Evolutionary conservation across 2,888 invertebrate species (phyloP), one percentile per base, ranked within the genome.

Genomic region (Lutraria lutraria): DNA sequence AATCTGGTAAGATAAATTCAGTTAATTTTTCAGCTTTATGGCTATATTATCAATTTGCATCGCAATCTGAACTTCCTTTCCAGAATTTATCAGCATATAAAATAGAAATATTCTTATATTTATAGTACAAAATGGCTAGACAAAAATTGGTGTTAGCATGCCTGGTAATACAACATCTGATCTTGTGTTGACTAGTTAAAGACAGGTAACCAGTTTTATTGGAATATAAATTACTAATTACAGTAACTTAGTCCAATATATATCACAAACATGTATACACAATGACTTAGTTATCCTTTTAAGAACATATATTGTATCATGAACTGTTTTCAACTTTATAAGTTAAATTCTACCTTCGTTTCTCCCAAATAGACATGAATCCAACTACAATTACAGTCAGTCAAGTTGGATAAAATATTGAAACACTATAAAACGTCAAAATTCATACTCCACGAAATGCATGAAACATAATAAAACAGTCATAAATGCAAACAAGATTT

Each of bases 401-500:
- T 4, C 6, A 8, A 56, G 56, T 56, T 56, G 56, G 56, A 56
- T 12, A 68, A 68, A 68, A 68, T 68, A 13, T 25, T 68, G 12
- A 68, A 68, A 25, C 63, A 68, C 25, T 68, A 68, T 56, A 56
- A 15, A 21, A 21, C 3, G 63, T 68, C 63, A 68, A 68, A 68
- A 68, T 25, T 68, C 63, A 25, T n/a, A 68, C 25, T 68, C n/a
- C n/a, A 68, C 63, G 25, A 68, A 25, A 68, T 68, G 63, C 13
- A 68, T 68, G 63, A 68, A 68, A 68, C 63, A 68, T 8, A 68
- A 68, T 25, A 68, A 68, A 68, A 68, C 25, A 25, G n/a, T n/a
- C 25, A 25, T 68, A 68, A 68, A 68, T 68, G 8, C 25, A 68
- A 68, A 68, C 63, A 68, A 25, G 25, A 25, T 68, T 68, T 25